Conservation (phyloP, 2,797 vertebrate species). For the Helarctos malayanus region DNA sequence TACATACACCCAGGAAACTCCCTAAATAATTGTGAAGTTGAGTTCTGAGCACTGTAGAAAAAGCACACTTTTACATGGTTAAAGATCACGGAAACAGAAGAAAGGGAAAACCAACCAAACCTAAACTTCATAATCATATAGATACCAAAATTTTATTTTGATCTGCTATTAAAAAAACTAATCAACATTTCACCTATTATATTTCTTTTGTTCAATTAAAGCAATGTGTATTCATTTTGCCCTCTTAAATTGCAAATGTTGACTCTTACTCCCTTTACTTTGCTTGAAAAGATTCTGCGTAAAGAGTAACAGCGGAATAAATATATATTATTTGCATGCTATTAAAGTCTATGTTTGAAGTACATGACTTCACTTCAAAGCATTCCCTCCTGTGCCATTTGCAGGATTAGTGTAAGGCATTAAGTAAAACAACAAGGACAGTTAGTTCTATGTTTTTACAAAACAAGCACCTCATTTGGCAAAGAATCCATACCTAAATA, state of each 20-base stretch:
- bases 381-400: not conserved
- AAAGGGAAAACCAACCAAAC: not conserved
- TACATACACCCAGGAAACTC: not conserved
- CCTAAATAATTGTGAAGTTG: not conserved
- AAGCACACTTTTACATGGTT: not conserved
- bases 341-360: slow-evolving; percentile 34
- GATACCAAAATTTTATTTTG: not conserved
- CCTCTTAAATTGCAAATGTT: not conserved
- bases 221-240: not conserved
- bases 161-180: not conserved
- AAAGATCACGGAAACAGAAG: not conserved
- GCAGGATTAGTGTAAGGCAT: not conserved
- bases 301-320: not conserved
- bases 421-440: not conserved
- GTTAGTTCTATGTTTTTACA: slow-evolving; percentile 2
- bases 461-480: not conserved
- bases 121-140: not conserved
- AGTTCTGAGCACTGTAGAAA: not conserved
- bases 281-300: not conserved
- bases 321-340: not conserved
- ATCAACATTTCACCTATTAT: not conserved
- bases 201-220: slow-evolving; percentile 34
- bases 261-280: not conserved
- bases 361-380: not conserved
- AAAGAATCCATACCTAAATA: not conserved